These are phyloP conservation scores for Catagonus wagneri DNA, from an alignment of 2,113 vertebrate species.

Conservation along the genomic window DNA sequence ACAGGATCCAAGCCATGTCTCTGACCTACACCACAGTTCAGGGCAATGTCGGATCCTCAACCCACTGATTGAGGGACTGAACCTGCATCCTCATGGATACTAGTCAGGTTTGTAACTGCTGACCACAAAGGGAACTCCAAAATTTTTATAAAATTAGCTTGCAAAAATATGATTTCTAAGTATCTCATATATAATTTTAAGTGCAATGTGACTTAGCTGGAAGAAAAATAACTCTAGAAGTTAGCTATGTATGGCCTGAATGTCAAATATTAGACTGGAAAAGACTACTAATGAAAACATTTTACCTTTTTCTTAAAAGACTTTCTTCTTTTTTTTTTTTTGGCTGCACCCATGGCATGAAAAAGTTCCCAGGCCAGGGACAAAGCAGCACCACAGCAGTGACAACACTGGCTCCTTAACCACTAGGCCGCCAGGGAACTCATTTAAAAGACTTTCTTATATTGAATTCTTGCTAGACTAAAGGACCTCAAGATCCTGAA, in stretches of 20 bases:
- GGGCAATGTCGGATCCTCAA: no score
- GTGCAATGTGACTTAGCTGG: background rate
- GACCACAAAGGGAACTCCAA: no score
- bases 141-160: background rate
- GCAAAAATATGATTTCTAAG: slow-evolving; percentile 46
- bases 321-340: background rate
- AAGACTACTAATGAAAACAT: background rate
- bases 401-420: no score
- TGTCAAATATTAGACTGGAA: background rate
- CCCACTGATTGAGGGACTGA: no score
- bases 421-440: no score
- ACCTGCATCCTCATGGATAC: no score
- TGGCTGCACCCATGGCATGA: no score
- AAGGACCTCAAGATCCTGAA: background rate
- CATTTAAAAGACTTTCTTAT: background rate
- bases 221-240: slow-evolving; percentile 37
- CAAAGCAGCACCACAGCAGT: no score
- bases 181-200: slow-evolving; percentile 29
- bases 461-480: background rate
- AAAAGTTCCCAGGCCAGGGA: no score
- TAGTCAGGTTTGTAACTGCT: no score
- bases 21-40: no score
- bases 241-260: background rate
- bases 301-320: slow-evolving; percentile 41
- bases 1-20: no score